Evolutionary conservation across 2,888 invertebrate genomes (phyloP).

Genomic region (Drosophila parthenogenetica): DNA sequence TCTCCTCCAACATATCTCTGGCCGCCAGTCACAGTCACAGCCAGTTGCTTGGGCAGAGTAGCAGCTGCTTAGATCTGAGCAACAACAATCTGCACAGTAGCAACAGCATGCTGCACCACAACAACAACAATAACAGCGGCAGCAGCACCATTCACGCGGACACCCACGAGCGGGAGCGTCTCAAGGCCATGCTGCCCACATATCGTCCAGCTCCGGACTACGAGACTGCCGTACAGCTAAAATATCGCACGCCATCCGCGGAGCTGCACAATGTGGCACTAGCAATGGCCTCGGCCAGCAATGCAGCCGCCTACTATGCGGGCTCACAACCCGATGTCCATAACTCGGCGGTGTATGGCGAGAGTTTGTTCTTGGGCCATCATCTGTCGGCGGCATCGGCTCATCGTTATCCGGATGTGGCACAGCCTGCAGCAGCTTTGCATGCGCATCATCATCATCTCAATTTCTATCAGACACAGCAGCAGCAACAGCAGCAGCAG

Average conservation of each 20-base stretch:
- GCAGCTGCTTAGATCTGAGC: conserved; percentile 84
- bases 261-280: conserved; percentile 83
- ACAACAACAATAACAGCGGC: conserved; percentile 59
- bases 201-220: conserved; percentile 97
- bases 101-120: conserved; percentile 66
- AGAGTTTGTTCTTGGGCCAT: conserved; percentile 77
- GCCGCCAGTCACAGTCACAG: conserved; percentile 82
- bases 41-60: conserved; percentile 83
- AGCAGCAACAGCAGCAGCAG: conserved; percentile 62
- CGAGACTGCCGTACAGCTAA: conserved; percentile 94
- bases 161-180: conserved; percentile 85
- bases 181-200: conserved; percentile 91
- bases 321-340: conserved; percentile 92
- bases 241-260: conserved; percentile 88
- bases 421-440: conserved; percentile 85
- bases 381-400: conserved; percentile 81
- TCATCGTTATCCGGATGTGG: conserved; percentile 88
- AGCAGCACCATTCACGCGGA: conserved; percentile 62
- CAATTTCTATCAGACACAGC: conserved; percentile 69
- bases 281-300: conserved; percentile 67
- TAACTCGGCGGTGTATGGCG: conserved; percentile 83
- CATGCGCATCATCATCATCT: conserved; percentile 80
- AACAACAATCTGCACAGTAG: conserved; percentile 83
- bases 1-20: conserved; percentile 84
- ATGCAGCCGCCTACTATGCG: conserved; percentile 75